These are phyloP conservation scores for Bombus pyrosoma DNA, from an alignment of 1,140 invertebrate genomes.

Conservation along the genomic window DNA sequence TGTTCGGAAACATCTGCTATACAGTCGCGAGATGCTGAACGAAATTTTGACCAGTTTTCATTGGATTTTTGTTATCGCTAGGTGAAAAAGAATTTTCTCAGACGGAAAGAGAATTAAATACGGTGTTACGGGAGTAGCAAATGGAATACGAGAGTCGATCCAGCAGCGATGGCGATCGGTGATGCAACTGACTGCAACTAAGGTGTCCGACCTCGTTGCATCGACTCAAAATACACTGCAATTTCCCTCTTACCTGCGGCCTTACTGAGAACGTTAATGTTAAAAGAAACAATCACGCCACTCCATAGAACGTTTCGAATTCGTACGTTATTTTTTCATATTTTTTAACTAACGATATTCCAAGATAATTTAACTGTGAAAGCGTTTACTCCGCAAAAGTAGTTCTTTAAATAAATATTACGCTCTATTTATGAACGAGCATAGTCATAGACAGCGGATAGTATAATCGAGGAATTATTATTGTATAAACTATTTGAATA, in stretches of 20 bases:
- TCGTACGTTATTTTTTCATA: background rate
- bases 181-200: constrained; percentile 52
- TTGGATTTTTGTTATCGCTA: background rate
- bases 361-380: background rate
- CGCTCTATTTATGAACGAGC: no score
- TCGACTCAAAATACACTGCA: constrained; percentile 12
- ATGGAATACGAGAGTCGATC: background rate
- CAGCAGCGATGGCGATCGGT: constrained; percentile 37
- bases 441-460: no score
- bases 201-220: constrained; percentile 19
- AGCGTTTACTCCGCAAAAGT: no score
- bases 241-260: constrained; percentile 44
- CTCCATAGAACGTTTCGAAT: background rate
- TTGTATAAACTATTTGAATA: no score
- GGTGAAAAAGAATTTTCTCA: no score
- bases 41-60: background rate
- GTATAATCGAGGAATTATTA: no score
- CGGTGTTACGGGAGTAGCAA: no score
- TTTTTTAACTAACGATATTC: background rate
- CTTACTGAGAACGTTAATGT: background rate
- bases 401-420: no score
- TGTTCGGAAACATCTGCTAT: no score
- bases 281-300: background rate
- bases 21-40: no score
- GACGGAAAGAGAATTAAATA: background rate